Evolutionary conservation across 2,113 vertebrate species (phyloP).

Genomic region (Nesogale talazaci): DNA sequence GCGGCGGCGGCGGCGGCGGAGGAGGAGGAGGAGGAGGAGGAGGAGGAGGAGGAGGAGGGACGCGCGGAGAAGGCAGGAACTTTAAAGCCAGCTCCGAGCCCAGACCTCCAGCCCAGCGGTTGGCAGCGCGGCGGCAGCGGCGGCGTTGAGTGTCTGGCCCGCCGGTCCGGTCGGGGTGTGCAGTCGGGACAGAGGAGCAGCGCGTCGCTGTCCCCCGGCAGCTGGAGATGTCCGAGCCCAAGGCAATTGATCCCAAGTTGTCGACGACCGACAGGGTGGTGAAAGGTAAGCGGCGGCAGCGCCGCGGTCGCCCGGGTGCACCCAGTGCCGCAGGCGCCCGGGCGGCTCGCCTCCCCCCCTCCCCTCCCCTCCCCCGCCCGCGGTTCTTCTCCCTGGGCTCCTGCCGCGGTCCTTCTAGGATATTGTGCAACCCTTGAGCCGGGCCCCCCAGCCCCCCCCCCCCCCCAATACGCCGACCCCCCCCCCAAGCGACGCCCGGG

Average conservation of each 20-base stretch:
- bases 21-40: constrained; percentile 63
- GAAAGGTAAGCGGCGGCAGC: constrained; percentile 92
- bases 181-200: constrained; percentile 77
- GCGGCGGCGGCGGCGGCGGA: no score
- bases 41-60: constrained; percentile 64
- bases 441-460: neutral
- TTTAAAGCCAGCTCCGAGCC: constrained; percentile 80
- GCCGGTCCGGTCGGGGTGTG: constrained; percentile 72
- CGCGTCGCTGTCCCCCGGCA: constrained; percentile 82
- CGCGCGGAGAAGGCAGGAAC: constrained; percentile 80
- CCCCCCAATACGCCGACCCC: no score
- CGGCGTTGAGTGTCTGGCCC: constrained; percentile 64
- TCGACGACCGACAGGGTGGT: constrained; percentile 98
- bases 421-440: constrained; percentile 61
- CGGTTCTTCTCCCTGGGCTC: neutral
- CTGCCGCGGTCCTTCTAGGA: constrained; percentile 76
- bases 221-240: constrained; percentile 98
- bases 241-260: constrained; percentile 97
- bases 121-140: constrained; percentile 73
- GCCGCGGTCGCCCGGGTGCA: constrained; percentile 44
- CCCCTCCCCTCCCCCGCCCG: constrained; percentile 48
- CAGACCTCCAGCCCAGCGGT: constrained; percentile 71
- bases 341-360: constrained; percentile 34
- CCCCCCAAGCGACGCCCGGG: constrained; percentile 2
- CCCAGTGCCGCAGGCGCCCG: constrained; percentile 60